phyloP scores from a whole-genome alignment of 2,888 invertebrate species.

The Gandaritis pyraliata region DNA sequence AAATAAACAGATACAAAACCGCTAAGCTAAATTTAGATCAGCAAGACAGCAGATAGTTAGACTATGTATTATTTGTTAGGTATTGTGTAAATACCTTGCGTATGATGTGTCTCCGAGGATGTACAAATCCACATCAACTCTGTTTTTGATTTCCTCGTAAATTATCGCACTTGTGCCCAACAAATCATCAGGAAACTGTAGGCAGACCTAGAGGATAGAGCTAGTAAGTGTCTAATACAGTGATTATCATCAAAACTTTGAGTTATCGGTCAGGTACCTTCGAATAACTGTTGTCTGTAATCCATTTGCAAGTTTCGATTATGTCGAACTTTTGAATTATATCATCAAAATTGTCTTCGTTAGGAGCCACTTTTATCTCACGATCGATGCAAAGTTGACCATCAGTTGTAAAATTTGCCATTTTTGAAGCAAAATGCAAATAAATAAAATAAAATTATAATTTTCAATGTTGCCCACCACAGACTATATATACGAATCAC shows the following conservation, averaged over 20 bases:
- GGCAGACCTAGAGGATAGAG: conserved; percentile 87
- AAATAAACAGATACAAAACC: too few relatives aligned
- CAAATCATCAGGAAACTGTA: conserved; percentile 96
- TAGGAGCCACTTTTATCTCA: conserved; percentile 58
- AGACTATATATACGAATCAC: too few relatives aligned
- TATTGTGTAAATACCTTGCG: conserved; percentile 85
- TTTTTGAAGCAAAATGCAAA: conserved; percentile 36
- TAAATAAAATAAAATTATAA: too few relatives aligned
- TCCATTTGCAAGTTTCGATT: conserved; percentile 87
- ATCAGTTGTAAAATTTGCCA: conserved; percentile 82
- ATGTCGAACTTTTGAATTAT: conserved; percentile 84
- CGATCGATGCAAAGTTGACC: conserved; percentile 82
- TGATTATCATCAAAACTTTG: not conserved
- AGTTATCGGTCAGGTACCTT: conserved; percentile 77
- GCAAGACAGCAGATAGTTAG: too few relatives aligned
- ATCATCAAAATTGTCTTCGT: conserved; percentile 54
- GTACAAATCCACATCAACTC: conserved; percentile 85
- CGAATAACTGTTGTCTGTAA: conserved; percentile 85
- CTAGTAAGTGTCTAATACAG: not conserved
- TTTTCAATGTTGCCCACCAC: too few relatives aligned
- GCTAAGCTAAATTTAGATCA: too few relatives aligned
- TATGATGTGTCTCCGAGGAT: conserved; percentile 96
- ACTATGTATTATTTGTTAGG: too few relatives aligned
- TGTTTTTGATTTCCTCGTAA: conserved; percentile 81
- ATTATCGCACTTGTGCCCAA: conserved; percentile 88